Evolutionary conservation across 92 coral and sea anemone species (phyloP), one percentile per base, ranked within the genome.

Genomic region (Nematostella vectensis): DNA sequence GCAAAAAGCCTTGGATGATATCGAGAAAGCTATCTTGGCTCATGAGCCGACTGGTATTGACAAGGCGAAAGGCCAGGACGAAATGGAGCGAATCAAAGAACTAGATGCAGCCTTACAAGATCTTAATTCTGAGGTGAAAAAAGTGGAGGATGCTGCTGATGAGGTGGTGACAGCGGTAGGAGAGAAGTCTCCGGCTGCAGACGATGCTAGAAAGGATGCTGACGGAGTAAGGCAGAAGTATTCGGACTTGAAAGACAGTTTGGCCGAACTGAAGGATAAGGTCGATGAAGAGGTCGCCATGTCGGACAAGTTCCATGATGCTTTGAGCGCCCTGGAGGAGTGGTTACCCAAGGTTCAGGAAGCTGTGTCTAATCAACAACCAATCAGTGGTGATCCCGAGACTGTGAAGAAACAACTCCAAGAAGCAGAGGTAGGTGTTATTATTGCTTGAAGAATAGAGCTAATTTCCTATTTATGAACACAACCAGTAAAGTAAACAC

Each of bases 301-400:
- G 47, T 88, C 93, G 13, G 80, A 75, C 21, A 73, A 72, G 72
- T 91, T 91, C 78, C 76, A 75, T 59, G 98, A 91, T 68, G 78
- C 96, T 21, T 55, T 91, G 70, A 59, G 58, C 6, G 76, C 74
- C 13, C 71, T 91, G 39, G 89, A 71, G 67, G 85, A 87, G 65
- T 78, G 83, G 96, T 58, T 78, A 54, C 85, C 89, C 10, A 70
- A 55, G 26, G 81, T 88, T 3, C 93, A 91, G 59, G 96, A 91
- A 17, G 59, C 82, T 13, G 88, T 83, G 50, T 81, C 72, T 15
- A 76, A 89, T 17, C 95, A 77, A 61, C 88, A 82, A 48, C 82
- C 98, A 52, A 76, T 91, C 47, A 88, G 93, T 63, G 75, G 98
- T 28, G 83, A 83, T 25, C 93, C 96, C 22, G 85, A 81, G 31